Evolutionary conservation across 2,888 invertebrate genomes (phyloP).

Genomic region (Morinoia aosen): DNA sequence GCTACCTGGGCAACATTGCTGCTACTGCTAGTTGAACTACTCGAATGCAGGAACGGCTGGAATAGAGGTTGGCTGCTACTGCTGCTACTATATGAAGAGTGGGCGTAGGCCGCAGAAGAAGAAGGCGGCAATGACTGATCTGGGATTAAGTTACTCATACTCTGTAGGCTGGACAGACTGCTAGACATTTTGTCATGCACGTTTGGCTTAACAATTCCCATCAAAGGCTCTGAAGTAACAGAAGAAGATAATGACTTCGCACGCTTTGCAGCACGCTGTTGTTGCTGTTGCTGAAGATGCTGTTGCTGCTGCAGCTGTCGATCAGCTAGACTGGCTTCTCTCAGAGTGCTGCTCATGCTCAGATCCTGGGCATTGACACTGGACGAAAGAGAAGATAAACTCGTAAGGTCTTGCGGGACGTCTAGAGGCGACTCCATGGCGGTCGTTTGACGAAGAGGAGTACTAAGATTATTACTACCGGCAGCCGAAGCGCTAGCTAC

Average conservation of each 20-base stretch:
- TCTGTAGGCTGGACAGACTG: constrained; percentile 61
- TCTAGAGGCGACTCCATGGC: background rate
- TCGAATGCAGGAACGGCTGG: constrained; percentile 63
- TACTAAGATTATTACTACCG: background rate
- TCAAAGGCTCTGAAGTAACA: constrained; percentile 54
- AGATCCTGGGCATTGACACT: constrained; percentile 13
- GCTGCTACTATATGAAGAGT: constrained; percentile 39
- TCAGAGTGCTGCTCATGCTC: background rate
- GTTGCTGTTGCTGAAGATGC: constrained; percentile 23
- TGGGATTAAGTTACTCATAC: constrained; percentile 62
- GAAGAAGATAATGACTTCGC: constrained; percentile 34
- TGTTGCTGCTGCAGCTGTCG: constrained; percentile 31
- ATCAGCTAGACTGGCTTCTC: constrained; percentile 17
- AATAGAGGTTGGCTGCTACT: constrained; percentile 64
- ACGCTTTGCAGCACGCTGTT: constrained; percentile 13
- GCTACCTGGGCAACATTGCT: constrained; percentile 65
- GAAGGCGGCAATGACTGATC: constrained; percentile 48
- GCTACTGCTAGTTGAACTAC: constrained; percentile 48
- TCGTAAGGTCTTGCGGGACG: constrained; percentile 14
- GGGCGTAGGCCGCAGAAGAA: constrained; percentile 27
- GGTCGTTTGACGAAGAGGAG: background rate
- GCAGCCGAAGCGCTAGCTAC: background rate
- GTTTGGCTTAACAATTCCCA: constrained; percentile 66
- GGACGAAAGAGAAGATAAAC: constrained; percentile 1
- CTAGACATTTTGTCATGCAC: constrained; percentile 58